Percentiles rank a stretch among this genome's conserved stretches.
Conservation (phyloP, 2,888 invertebrate species). For the Eugnorisma glareosa region DNA sequence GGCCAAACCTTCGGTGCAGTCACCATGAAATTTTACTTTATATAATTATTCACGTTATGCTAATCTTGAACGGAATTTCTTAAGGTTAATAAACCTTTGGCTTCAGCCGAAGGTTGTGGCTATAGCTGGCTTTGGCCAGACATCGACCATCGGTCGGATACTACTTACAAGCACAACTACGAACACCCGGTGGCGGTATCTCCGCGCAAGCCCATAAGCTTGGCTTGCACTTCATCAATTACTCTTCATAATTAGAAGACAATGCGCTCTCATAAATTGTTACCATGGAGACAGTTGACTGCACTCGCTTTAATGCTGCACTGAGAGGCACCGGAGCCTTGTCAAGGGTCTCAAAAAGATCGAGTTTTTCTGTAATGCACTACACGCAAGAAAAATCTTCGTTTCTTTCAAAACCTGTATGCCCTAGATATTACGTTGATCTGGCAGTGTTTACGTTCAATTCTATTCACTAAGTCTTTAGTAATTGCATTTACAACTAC, state of each 20-base stretch:
- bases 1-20: background rate
- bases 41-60: background rate
- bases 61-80: background rate
- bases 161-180: background rate
- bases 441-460: background rate
- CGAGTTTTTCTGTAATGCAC: background rate
- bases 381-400: too few species aligned
- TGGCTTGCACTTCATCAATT: background rate
- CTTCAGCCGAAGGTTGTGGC: too few species aligned
- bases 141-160: background rate
- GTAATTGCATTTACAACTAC: background rate
- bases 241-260: background rate
- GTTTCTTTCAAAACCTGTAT: background rate
- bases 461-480: background rate
- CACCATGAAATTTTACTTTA: background rate
- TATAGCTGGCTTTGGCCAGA: background rate
- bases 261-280: background rate
- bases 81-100: background rate
- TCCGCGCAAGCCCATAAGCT: background rate
- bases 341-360: background rate
- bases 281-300: background rate
- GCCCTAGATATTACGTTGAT: background rate
- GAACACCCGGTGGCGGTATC: background rate
- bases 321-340: background rate
- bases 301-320: background rate